Percentiles rank a stretch among this genome's conserved stretches.
Evolutionary conservation across 2,888 invertebrate genomes (phyloP).

Genomic region (Pyralis farinalis): DNA sequence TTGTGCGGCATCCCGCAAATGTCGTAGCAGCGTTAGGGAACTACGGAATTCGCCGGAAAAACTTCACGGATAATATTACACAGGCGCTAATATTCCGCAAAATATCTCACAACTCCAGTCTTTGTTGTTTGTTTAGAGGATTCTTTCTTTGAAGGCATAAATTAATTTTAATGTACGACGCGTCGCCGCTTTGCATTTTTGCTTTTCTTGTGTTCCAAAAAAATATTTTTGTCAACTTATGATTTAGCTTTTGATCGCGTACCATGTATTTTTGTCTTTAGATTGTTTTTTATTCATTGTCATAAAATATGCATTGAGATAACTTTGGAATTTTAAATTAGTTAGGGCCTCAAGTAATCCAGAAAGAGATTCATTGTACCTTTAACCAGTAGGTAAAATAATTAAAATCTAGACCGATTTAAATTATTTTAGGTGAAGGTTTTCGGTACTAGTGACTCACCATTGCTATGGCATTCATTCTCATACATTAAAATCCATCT

Average conservation of each 20-base stretch:
- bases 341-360: no score
- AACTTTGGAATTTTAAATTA: no score
- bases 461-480: no score
- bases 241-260: constrained; percentile 12
- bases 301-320: no score
- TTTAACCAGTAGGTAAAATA: no score
- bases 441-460: no score
- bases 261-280: not conserved
- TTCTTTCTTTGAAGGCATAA: constrained; percentile 55
- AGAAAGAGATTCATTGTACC: no score
- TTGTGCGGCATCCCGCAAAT: constrained; percentile 65
- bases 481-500: no score
- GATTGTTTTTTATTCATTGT: not conserved
- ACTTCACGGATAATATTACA: constrained; percentile 67
- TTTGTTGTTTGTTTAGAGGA: constrained; percentile 57
- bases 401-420: no score
- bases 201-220: constrained; percentile 28
- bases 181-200: constrained; percentile 22
- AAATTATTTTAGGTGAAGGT: no score
- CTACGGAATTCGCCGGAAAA: constrained; percentile 46
- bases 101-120: constrained; percentile 44
- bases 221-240: constrained; percentile 36
- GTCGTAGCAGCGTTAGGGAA: constrained; percentile 49
- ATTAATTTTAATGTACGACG: constrained; percentile 50
- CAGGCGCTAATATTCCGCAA: constrained; percentile 38